phyloP scores from a whole-genome alignment of 2,797 vertebrate species.

The Toxotes lorentzi region DNA sequence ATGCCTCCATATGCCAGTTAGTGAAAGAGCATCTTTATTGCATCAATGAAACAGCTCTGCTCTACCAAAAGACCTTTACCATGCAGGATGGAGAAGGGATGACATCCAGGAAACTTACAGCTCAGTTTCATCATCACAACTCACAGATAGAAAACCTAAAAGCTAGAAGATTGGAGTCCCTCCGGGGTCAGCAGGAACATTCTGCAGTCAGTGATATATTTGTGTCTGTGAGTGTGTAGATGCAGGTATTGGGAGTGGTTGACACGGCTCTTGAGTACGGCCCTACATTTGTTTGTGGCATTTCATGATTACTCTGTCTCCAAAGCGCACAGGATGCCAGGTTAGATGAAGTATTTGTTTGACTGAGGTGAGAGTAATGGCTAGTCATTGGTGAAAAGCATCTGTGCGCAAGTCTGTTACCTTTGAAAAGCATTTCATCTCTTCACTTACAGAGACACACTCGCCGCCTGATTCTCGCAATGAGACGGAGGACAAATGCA shows the following conservation, averaged over 20 bases:
- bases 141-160: slow-evolving; percentile 48
- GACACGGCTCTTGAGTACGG: slow-evolving; percentile 50
- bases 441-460: slow-evolving; percentile 61
- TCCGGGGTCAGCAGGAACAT: slow-evolving; percentile 29
- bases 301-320: slow-evolving; percentile 68
- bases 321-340: slow-evolving; percentile 49
- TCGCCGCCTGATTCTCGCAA: slow-evolving; percentile 59
- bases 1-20: slow-evolving; percentile 35
- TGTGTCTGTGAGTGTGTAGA: slow-evolving; percentile 5
- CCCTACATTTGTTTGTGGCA: slow-evolving; percentile 64
- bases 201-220: slow-evolving; percentile 24
- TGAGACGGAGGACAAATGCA: slow-evolving; percentile 73
- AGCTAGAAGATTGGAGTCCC: slow-evolving; percentile 38
- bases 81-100: slow-evolving; percentile 25
- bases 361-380: slow-evolving; percentile 70
- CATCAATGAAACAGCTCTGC: slow-evolving; percentile 46
- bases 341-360: slow-evolving; percentile 64
- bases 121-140: slow-evolving; percentile 45
- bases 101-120: slow-evolving; percentile 42
- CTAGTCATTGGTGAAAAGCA: slow-evolving; percentile 66
- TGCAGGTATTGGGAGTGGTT: slow-evolving; percentile 29
- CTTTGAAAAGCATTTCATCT: slow-evolving; percentile 77
- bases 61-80: slow-evolving; percentile 42
- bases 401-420: slow-evolving; percentile 67
- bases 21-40: slow-evolving; percentile 56